Evolutionary conservation across 2,888 invertebrate genomes (phyloP).

Genomic region (Agonopterix heracliana): DNA sequence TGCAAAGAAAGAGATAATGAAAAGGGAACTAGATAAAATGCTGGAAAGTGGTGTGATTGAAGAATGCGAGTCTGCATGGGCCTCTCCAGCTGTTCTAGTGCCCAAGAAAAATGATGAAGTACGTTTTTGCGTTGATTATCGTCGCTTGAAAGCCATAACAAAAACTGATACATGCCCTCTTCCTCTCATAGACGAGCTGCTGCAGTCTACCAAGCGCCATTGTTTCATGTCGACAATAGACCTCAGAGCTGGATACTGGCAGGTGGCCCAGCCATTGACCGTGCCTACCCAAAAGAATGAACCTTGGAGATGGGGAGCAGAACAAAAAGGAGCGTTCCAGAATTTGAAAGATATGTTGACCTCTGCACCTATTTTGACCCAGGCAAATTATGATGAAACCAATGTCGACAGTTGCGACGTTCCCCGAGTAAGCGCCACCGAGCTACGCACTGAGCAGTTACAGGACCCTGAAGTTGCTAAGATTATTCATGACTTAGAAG

Average conservation of each 20-base stretch:
- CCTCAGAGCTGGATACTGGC: slow-evolving; percentile 36
- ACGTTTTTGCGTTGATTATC: not conserved
- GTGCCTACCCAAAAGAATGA: slow-evolving; percentile 24
- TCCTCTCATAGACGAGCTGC: slow-evolving; percentile 37
- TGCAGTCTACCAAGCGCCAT: slow-evolving; percentile 8
- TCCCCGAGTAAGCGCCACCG: slow-evolving; percentile 1
- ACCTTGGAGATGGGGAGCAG: slow-evolving; percentile 22
- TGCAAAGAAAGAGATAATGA: slow-evolving; percentile 14
- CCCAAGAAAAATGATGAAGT: not conserved
- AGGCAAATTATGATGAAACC: slow-evolving; percentile 17
- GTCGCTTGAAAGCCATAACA: slow-evolving; percentile 16
- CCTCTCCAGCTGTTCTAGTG: slow-evolving; percentile 4
- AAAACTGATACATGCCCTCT: slow-evolving; percentile 28
- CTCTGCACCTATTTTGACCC: slow-evolving; percentile 20
- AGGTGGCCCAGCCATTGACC: slow-evolving; percentile 29
- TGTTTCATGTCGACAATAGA: slow-evolving; percentile 25
- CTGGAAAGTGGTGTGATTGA: slow-evolving; percentile 32
- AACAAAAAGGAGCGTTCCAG: slow-evolving; percentile 16
- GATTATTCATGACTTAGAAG: slow-evolving; percentile 19
- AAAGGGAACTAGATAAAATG: slow-evolving; percentile 26
- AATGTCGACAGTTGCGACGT: slow-evolving; percentile 8
- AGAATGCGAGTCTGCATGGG: slow-evolving; percentile 40
- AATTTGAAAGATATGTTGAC: slow-evolving; percentile 16
- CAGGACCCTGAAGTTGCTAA: slow-evolving; percentile 16
- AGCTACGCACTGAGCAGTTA: slow-evolving; percentile 14